phyloP scores from a whole-genome alignment of 2,797 vertebrate genomes.

The Lepus oiostolus region DNA sequence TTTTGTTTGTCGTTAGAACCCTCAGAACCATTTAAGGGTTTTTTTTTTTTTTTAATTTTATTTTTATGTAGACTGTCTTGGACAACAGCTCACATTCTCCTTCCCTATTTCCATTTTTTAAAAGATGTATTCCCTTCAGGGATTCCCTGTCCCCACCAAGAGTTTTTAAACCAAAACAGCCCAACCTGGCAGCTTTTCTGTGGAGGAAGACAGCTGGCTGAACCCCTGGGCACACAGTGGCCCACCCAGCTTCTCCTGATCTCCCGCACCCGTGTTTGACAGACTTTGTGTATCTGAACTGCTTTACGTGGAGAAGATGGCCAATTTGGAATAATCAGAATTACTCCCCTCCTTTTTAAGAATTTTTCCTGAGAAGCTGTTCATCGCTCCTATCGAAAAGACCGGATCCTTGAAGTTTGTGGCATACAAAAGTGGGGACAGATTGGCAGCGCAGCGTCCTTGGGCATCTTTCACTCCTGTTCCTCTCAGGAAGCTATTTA shows the following conservation, averaged over 20 bases:
- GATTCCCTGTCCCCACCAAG: too few species aligned
- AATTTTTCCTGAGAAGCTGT: constrained; percentile 63
- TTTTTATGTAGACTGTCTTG: constrained; percentile 87
- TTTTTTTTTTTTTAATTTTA: constrained; percentile 78
- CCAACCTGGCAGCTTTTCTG: constrained; percentile 84
- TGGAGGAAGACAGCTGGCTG: constrained; percentile 84
- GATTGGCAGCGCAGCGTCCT: constrained; percentile 65
- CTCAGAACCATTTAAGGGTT: constrained; percentile 83
- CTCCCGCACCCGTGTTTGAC: constrained; percentile 63
- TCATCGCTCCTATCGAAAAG: constrained; percentile 75
- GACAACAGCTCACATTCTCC: constrained; percentile 88
- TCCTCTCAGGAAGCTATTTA: constrained; percentile 43
- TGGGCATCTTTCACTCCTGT: constrained; percentile 52
- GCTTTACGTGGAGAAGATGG: constrained; percentile 76
- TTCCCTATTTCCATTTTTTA: constrained; percentile 80
- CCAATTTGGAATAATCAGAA: constrained; percentile 77
- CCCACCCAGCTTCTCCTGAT: constrained; percentile 69
- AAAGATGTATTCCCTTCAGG: constrained; percentile 39
- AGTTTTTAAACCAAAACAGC: constrained; percentile 57
- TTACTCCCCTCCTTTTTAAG: constrained; percentile 68
- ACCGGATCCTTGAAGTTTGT: constrained; percentile 68
- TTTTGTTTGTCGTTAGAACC: constrained; percentile 80
- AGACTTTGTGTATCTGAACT: constrained; percentile 83
- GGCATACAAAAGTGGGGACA: constrained; percentile 52
- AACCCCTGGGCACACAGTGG: constrained; percentile 80